Evolutionary conservation across 1,140 invertebrate species (phyloP).

Genomic region (Cherax quadricarinatus): DNA sequence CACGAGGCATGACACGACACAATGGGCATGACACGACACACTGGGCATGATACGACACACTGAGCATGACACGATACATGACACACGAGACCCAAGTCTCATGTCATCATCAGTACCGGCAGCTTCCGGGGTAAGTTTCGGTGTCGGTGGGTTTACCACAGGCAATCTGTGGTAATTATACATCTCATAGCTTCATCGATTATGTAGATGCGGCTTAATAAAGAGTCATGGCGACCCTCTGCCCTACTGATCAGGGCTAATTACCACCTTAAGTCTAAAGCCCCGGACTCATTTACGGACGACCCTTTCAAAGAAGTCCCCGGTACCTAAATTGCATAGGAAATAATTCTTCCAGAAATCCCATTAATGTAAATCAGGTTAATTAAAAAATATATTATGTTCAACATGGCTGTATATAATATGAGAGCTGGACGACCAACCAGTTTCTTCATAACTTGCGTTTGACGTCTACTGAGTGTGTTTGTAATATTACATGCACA

Average conservation of each 20-base stretch:
- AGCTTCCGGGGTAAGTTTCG: not conserved
- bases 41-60: no score
- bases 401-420: not conserved
- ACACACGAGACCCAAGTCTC: no score
- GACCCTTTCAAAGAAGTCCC: not conserved
- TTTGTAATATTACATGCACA: no score
- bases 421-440: not conserved
- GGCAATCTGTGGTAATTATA: not conserved
- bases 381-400: not conserved
- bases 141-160: not conserved
- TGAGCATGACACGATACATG: no score
- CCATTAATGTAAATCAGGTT: not conserved
- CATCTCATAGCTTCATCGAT: not conserved
- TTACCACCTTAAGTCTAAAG: not conserved
- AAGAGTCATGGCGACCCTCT: not conserved
- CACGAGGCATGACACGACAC: not conserved
- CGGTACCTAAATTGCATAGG: not conserved
- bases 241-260: not conserved
- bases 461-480: not conserved
- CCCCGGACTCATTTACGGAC: not conserved
- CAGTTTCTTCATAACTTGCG: not conserved
- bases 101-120: not conserved
- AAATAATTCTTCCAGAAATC: not conserved
- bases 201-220: conserved; percentile 3
- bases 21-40: not conserved